Evolutionary conservation across 2,113 vertebrate genomes (phyloP).

Genomic region (Globicephala melas): DNA sequence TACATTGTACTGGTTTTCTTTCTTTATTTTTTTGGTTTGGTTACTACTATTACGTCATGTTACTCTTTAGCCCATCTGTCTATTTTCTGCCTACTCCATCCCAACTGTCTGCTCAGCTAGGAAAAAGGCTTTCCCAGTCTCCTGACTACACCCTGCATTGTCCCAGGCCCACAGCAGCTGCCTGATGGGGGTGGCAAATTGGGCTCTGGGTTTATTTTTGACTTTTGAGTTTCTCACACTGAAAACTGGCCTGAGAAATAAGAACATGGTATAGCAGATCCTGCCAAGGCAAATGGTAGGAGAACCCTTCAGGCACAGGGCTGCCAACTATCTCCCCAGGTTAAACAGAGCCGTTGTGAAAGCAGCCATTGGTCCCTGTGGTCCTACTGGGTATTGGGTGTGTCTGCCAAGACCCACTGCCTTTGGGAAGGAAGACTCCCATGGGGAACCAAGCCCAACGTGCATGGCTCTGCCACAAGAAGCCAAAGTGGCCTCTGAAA

Average conservation of each 20-base stretch:
- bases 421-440: conserved; percentile 34
- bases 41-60: background rate
- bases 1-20: background rate
- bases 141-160: background rate
- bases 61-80: background rate
- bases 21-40: background rate
- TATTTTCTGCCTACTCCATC: background rate
- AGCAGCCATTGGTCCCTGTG: background rate
- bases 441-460: conserved; percentile 18
- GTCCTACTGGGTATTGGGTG: background rate
- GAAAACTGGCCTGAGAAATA: background rate
- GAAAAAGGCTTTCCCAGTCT: background rate
- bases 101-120: background rate
- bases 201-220: background rate
- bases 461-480: conserved; percentile 41
- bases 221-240: background rate
- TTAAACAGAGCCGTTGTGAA: background rate
- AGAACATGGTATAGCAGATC: background rate
- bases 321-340: background rate
- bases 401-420: background rate
- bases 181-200: background rate
- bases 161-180: background rate
- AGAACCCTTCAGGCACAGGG: background rate
- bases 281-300: background rate
- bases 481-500: conserved; percentile 66